Conservation (phyloP, 2,888 invertebrate species). For the Andrena bucephala region DNA sequence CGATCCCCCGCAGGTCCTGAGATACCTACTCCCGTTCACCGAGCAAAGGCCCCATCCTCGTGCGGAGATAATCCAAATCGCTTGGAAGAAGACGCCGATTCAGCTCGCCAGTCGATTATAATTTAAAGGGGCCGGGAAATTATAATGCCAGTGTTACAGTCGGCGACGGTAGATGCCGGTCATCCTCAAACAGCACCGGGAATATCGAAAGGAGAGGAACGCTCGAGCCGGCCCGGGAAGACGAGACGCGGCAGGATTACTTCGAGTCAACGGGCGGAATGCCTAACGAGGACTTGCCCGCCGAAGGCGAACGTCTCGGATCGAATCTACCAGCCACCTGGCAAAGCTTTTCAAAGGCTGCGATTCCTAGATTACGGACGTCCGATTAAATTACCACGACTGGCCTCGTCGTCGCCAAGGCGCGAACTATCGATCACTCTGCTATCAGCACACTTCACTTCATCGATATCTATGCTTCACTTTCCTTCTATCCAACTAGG, state of each 20-base stretch:
- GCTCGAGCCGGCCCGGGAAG: not conserved
- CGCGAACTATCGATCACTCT: conserved; percentile 62
- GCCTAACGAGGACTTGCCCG: conserved; percentile 72
- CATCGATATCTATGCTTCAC: conserved; percentile 42
- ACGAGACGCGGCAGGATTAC: conserved; percentile 66
- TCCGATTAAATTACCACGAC: conserved; percentile 77
- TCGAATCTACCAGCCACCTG: conserved; percentile 53
- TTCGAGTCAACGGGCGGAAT: conserved; percentile 75
- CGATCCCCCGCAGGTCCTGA: not conserved
- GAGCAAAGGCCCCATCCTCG: not conserved
- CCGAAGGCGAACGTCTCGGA: conserved; percentile 43
- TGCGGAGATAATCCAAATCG: not conserved
- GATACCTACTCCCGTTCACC: not conserved
- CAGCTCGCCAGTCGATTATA: not conserved
- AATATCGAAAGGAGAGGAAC: conserved; percentile 8
- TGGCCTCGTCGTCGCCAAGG: conserved; percentile 33
- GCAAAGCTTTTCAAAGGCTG: conserved; percentile 63
- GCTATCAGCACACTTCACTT: conserved; percentile 46
- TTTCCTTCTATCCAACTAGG: not conserved
- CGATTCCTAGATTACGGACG: conserved; percentile 75
- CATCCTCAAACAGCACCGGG: conserved; percentile 15
- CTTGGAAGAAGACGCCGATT: not conserved
- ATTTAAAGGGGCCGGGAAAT: not conserved
- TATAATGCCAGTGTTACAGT: not conserved
- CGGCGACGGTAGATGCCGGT: not conserved